A percentile compares a stretch with the other conserved stretches of the same genome.
Conservation (phyloP, 2,113 vertebrate species). For the Rhynchopsitta pachyrhyncha region DNA sequence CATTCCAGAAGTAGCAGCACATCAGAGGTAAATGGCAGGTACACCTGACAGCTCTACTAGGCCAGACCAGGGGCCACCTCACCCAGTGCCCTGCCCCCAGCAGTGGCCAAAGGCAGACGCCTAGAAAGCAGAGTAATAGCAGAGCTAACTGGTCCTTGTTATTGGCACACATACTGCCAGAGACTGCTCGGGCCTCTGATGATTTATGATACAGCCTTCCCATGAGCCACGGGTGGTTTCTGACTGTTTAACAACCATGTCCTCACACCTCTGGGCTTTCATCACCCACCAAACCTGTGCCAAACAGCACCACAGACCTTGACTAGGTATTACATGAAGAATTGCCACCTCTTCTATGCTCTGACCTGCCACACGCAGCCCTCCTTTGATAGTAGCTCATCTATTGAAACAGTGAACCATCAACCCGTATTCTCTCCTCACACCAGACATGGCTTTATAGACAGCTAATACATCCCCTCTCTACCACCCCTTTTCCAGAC, state of each 20-base stretch:
- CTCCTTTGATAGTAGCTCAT: neutral
- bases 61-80: neutral
- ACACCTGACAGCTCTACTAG: neutral
- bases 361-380: neutral
- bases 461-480: neutral
- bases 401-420: fast-evolving
- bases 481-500: neutral
- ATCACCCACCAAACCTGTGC: neutral
- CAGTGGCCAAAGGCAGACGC: neutral
- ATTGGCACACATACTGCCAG: fast-evolving
- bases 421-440: neutral
- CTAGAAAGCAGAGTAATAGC: neutral
- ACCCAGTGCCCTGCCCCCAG: neutral
- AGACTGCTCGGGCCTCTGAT: neutral
- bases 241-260: neutral
- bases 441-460: neutral
- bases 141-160: neutral
- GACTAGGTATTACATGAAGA: neutral
- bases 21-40: neutral
- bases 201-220: neutral
- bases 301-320: neutral
- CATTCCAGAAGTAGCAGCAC: neutral
- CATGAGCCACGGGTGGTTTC: neutral
- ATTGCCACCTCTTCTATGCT: neutral
- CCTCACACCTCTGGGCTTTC: neutral